Evolutionary conservation across 2,113 vertebrate species (phyloP).

Genomic region (Tor tambroides): DNA sequence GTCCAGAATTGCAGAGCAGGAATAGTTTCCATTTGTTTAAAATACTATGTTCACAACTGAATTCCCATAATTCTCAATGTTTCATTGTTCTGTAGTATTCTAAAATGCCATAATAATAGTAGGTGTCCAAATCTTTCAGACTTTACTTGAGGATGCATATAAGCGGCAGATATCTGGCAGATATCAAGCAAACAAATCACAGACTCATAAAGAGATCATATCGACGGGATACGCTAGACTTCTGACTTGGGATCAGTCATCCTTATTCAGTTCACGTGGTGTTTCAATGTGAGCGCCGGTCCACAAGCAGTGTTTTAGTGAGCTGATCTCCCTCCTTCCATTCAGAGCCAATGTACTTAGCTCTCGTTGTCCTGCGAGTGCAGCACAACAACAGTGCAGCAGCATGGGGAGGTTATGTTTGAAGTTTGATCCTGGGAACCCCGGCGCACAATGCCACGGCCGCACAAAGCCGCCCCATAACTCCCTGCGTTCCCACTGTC

Average conservation of each 20-base stretch:
- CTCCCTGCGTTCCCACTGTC: conserved; percentile 49
- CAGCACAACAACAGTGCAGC: conserved; percentile 30
- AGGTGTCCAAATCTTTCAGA: too few relatives aligned
- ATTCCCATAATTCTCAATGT: too few relatives aligned
- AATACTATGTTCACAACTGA: too few relatives aligned
- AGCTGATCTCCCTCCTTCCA: background rate
- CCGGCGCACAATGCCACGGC: conserved; percentile 47
- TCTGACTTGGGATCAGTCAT: background rate
- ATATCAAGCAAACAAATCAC: background rate
- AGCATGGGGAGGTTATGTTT: conserved; percentile 49
- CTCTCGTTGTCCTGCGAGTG: conserved; percentile 40
- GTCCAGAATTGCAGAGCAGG: too few relatives aligned
- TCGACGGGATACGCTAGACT: background rate
- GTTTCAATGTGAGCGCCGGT: background rate
- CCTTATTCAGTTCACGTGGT: background rate
- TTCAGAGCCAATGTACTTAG: conserved; percentile 38
- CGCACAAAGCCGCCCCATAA: conserved; percentile 55
- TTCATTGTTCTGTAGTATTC: too few relatives aligned
- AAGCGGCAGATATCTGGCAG: background rate
- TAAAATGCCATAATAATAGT: too few relatives aligned
- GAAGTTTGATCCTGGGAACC: conserved; percentile 65
- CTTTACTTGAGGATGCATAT: too few relatives aligned
- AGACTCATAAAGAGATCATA: background rate
- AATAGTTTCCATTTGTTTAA: too few relatives aligned
- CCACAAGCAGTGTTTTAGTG: background rate